Evolutionary conservation across 2,113 vertebrate species (phyloP).

Genomic region (Mustela nigripes): DNA sequence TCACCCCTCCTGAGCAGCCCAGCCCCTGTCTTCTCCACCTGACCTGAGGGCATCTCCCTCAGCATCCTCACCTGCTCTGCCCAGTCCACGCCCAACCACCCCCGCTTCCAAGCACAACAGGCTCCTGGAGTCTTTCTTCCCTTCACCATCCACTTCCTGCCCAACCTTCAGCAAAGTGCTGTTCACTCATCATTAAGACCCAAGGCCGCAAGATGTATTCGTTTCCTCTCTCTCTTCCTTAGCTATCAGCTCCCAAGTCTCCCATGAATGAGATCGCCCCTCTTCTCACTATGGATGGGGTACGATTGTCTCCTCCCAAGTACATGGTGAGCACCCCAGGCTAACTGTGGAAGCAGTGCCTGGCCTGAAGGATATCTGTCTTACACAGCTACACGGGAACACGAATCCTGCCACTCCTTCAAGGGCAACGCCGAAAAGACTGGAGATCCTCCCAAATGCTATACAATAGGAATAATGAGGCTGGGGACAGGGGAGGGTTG

Average conservation of each 20-base stretch:
- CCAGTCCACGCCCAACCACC: rapidly evolving
- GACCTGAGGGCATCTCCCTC: background rate
- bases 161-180: background rate
- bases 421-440: background rate
- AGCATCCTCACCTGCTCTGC: background rate
- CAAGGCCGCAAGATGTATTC: background rate
- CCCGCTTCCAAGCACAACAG: rapidly evolving
- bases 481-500: background rate
- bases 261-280: background rate
- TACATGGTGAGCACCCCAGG: rapidly evolving
- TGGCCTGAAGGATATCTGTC: background rate
- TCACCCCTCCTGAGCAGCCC: background rate
- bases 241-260: background rate
- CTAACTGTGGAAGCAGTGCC: background rate
- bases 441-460: background rate
- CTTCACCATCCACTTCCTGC: background rate
- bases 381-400: too few relatives aligned
- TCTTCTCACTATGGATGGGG: background rate
- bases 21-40: too few relatives aligned
- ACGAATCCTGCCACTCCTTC: background rate
- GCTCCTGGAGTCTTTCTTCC: background rate
- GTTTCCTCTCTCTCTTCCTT: background rate
- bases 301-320: background rate
- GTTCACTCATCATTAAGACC: background rate
- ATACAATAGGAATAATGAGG: background rate